Evolutionary conservation across 2,888 invertebrate genomes (phyloP).

Genomic region (Gastrophysa polygoni): DNA sequence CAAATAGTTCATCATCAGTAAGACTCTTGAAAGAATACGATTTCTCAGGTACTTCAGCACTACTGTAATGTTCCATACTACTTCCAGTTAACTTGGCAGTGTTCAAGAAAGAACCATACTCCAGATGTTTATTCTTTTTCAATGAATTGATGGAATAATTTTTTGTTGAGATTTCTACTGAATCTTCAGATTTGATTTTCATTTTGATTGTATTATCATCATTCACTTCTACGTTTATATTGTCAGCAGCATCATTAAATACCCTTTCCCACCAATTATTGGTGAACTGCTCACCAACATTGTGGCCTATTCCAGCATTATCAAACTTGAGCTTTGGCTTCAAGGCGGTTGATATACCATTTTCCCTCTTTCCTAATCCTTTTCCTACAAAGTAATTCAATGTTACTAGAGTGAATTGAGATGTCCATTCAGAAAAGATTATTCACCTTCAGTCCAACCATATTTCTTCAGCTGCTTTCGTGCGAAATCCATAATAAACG

Average conservation of each 20-base stretch:
- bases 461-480: slow-evolving; percentile 74
- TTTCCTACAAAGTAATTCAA: slow-evolving; percentile 63
- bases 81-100: slow-evolving; percentile 56
- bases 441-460: slow-evolving; percentile 74
- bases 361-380: slow-evolving; percentile 82
- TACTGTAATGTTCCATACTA: slow-evolving; percentile 51
- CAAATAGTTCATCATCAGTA: slow-evolving; percentile 80
- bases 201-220: slow-evolving; percentile 43
- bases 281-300: slow-evolving; percentile 74
- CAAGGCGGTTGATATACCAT: slow-evolving; percentile 77
- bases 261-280: slow-evolving; percentile 86
- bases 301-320: slow-evolving; percentile 77
- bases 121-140: slow-evolving; percentile 46
- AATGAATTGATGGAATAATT: slow-evolving; percentile 49
- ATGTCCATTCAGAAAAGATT: neutral
- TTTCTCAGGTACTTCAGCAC: slow-evolving; percentile 23
- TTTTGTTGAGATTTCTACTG: slow-evolving; percentile 55
- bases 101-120: slow-evolving; percentile 60
- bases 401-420: neutral
- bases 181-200: slow-evolving; percentile 42
- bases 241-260: slow-evolving; percentile 75
- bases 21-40: slow-evolving; percentile 50
- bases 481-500: slow-evolving; percentile 70
- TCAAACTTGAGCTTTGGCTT: slow-evolving; percentile 84
- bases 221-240: slow-evolving; percentile 63